Conservation (phyloP, 2,113 vertebrate species). For the Takifugu bimaculatus region DNA sequence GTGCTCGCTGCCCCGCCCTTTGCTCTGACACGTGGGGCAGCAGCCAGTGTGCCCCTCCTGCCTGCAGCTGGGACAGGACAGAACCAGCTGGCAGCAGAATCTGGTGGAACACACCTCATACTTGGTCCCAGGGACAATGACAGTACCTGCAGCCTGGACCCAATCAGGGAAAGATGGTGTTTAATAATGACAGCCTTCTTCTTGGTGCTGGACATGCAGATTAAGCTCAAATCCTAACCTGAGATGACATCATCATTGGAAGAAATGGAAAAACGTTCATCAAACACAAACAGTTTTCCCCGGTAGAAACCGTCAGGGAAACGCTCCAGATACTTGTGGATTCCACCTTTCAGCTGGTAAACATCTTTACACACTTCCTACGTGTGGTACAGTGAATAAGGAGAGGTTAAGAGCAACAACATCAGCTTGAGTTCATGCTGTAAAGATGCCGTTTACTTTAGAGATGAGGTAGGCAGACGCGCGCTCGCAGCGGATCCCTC, state of each 20-base stretch:
- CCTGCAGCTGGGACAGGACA: slow-evolving; percentile 82
- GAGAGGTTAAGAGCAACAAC: background rate
- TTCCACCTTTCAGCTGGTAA: slow-evolving; percentile 94
- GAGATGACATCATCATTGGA: slow-evolving; percentile 85
- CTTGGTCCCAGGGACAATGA: slow-evolving; percentile 83
- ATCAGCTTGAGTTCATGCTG: background rate
- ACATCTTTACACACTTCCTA: slow-evolving; percentile 92
- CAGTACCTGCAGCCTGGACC: slow-evolving; percentile 89
- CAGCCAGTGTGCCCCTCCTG: slow-evolving; percentile 82
- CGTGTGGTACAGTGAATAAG: background rate
- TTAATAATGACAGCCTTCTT: background rate
- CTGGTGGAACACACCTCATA: slow-evolving; percentile 87
- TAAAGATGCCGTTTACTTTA: slow-evolving; percentile 74
- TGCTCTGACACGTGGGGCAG: slow-evolving; percentile 84
- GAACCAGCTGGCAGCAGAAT: slow-evolving; percentile 88
- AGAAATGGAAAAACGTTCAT: slow-evolving; percentile 89
- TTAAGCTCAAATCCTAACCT: slow-evolving; percentile 70
- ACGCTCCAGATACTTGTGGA: slow-evolving; percentile 93
- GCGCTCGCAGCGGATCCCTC: slow-evolving; percentile 94
- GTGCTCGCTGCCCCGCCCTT: slow-evolving; percentile 56
- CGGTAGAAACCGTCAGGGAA: slow-evolving; percentile 93
- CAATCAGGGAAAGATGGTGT: background rate
- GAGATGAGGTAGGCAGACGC: slow-evolving; percentile 92
- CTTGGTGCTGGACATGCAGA: background rate
- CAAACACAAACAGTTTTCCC: slow-evolving; percentile 97